Evolutionary conservation across 53 echinoderm and acorn worm genomes (phyloP).

Genomic region (Henricia sp.): DNA sequence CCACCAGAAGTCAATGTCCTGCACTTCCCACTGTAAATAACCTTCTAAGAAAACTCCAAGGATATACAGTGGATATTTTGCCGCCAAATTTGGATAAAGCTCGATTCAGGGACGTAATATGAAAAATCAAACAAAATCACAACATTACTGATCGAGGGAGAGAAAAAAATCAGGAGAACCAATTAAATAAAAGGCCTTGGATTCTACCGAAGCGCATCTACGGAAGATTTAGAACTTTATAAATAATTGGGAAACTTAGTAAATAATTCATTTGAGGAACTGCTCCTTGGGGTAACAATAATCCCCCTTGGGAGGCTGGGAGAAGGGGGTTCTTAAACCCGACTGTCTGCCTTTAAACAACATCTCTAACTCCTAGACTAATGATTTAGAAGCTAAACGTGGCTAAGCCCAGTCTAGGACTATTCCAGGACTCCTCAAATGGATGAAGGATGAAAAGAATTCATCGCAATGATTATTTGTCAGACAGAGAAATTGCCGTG

Average conservation of each 20-base stretch:
- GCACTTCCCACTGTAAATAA: neutral
- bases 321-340: neutral
- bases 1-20: slow-evolving; percentile 7
- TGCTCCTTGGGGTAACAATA: neutral
- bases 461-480: neutral
- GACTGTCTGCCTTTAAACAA: neutral
- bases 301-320: slow-evolving; percentile 26
- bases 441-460: neutral
- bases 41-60: neutral
- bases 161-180: neutral
- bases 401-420: neutral
- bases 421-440: neutral
- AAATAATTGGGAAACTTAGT: slow-evolving; percentile 31
- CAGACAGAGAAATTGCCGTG: neutral
- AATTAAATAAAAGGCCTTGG: neutral
- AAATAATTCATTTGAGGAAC: slow-evolving; percentile 9
- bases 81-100: slow-evolving; percentile 34
- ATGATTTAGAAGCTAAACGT: slow-evolving; percentile 2
- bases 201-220: neutral
- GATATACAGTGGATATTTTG: neutral
- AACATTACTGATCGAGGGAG: neutral
- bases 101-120: slow-evolving; percentile 13
- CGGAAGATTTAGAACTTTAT: slow-evolving; percentile 30
- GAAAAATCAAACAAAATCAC: neutral
- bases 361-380: neutral